Evolutionary conservation across 2,888 invertebrate genomes (phyloP).

Genomic region (Apoda limacodes): DNA sequence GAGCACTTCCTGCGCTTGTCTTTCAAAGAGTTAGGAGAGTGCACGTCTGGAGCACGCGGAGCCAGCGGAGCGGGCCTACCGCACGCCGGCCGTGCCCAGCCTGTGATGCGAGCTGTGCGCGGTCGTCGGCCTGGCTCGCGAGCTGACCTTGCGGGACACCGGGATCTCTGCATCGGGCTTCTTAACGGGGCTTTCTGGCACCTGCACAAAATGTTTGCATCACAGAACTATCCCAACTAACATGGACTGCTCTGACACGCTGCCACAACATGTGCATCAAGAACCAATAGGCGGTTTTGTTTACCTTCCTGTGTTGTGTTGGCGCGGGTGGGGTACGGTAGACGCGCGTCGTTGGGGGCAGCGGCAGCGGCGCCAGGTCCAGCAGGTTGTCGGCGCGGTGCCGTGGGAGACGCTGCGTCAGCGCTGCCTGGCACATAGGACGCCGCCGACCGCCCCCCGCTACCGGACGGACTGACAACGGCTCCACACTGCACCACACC

Average conservation of each 20-base stretch:
- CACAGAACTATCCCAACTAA: too few species aligned
- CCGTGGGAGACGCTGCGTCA: slow-evolving; percentile 51
- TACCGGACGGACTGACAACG: slow-evolving; percentile 68
- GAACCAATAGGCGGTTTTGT: too few species aligned
- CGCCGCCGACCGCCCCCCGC: slow-evolving; percentile 73
- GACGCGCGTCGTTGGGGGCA: slow-evolving; percentile 79
- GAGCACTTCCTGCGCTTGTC: slow-evolving; percentile 22
- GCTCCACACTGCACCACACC: slow-evolving; percentile 31
- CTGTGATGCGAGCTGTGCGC: slow-evolving; percentile 41
- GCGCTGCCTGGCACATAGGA: slow-evolving; percentile 73
- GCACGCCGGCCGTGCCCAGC: slow-evolving; percentile 41
- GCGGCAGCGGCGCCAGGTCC: slow-evolving; percentile 80
- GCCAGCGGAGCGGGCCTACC: slow-evolving; percentile 25
- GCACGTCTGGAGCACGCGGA: slow-evolving; percentile 14
- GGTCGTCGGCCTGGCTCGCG: slow-evolving; percentile 36
- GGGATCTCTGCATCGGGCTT: slow-evolving; percentile 4
- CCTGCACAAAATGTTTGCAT: too few species aligned
- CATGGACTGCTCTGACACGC: too few species aligned
- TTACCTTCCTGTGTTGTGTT: too few species aligned
- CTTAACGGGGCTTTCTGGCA: slow-evolving; percentile 6
- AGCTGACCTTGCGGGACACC: slow-evolving; percentile 7
- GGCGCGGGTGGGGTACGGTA: slow-evolving; percentile 77
- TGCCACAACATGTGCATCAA: too few species aligned
- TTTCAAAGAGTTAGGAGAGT: too few species aligned
- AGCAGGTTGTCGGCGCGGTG: slow-evolving; percentile 77